Evolutionary conservation across 2,113 vertebrate genomes (phyloP).

Genomic region (Apteryx owenii): DNA sequence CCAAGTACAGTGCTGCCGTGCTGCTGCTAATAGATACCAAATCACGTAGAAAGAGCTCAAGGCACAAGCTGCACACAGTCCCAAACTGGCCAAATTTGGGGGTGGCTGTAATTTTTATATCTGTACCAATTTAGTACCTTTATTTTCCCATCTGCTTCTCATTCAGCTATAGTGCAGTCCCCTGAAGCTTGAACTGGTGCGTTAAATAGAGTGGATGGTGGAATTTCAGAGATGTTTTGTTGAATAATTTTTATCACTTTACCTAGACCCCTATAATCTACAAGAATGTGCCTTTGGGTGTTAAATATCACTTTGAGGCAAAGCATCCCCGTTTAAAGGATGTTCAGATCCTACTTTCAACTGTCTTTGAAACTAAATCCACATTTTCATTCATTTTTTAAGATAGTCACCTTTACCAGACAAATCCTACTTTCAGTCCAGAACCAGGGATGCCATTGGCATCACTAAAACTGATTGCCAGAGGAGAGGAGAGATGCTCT

Average conservation of each 20-base stretch:
- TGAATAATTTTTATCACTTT: neutral
- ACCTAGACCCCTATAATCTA: neutral
- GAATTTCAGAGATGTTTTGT: neutral
- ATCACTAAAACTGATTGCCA: neutral
- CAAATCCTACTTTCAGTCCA: neutral
- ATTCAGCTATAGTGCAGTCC: fast-evolving
- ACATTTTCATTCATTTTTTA: neutral
- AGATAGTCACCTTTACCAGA: neutral
- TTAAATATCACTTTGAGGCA: neutral
- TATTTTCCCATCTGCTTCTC: neutral
- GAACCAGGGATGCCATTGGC: neutral
- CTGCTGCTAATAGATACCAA: neutral
- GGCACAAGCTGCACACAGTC: neutral
- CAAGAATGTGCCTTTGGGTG: neutral
- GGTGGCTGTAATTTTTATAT: neutral
- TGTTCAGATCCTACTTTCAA: neutral
- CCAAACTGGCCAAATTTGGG: neutral
- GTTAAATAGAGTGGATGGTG: neutral
- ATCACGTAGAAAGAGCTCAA: neutral
- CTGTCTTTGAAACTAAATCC: neutral
- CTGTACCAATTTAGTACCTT: neutral
- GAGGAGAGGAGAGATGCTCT: neutral
- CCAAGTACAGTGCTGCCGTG: neutral
- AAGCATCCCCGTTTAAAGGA: neutral
- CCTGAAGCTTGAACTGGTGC: neutral